These are phyloP conservation scores for Heloderma charlesbogerti DNA, from an alignment of 2,113 vertebrate genomes.

Conservation along the genomic window DNA sequence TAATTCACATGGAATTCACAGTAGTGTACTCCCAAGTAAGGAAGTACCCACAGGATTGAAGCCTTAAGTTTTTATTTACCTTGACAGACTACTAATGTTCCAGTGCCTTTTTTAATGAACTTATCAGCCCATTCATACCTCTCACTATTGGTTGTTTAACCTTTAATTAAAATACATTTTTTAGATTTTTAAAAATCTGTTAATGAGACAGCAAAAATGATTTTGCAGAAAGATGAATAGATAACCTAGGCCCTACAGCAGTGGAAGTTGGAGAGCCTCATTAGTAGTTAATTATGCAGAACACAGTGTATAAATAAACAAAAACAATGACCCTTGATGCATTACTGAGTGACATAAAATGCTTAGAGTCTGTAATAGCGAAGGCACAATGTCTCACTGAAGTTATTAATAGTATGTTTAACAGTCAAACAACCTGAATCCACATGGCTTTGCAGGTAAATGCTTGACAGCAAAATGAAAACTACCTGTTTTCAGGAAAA, in stretches of 20 bases:
- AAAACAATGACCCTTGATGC: slow-evolving; percentile 37
- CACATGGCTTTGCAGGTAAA: slow-evolving; percentile 51
- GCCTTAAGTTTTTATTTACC: slow-evolving; percentile 23
- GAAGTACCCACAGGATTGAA: not conserved
- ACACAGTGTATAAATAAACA: slow-evolving; percentile 70
- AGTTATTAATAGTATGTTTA: slow-evolving; percentile 68
- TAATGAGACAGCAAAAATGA: slow-evolving; percentile 76
- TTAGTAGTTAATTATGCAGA: slow-evolving; percentile 75
- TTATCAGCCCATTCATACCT: slow-evolving; percentile 63
- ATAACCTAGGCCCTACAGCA: slow-evolving; percentile 64
- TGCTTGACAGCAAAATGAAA: slow-evolving; percentile 35
- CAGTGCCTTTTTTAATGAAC: slow-evolving; percentile 44
- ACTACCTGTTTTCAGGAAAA: slow-evolving; percentile 36
- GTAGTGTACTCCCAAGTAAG: not conserved
- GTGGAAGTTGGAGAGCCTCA: slow-evolving; percentile 67
- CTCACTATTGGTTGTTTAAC: slow-evolving; percentile 66
- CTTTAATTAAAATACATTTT: slow-evolving; percentile 76
- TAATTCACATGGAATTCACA: not conserved
- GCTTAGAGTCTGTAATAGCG: slow-evolving; percentile 64
- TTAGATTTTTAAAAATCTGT: slow-evolving; percentile 53
- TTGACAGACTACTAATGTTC: slow-evolving; percentile 45
- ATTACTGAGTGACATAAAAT: slow-evolving; percentile 63
- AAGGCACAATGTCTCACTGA: slow-evolving; percentile 50
- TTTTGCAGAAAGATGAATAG: slow-evolving; percentile 68
- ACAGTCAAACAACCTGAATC: slow-evolving; percentile 50